Base-by-base conservation (phyloP, 2,797 vertebrate genomes). In the Sitta carolinensis region DNA sequence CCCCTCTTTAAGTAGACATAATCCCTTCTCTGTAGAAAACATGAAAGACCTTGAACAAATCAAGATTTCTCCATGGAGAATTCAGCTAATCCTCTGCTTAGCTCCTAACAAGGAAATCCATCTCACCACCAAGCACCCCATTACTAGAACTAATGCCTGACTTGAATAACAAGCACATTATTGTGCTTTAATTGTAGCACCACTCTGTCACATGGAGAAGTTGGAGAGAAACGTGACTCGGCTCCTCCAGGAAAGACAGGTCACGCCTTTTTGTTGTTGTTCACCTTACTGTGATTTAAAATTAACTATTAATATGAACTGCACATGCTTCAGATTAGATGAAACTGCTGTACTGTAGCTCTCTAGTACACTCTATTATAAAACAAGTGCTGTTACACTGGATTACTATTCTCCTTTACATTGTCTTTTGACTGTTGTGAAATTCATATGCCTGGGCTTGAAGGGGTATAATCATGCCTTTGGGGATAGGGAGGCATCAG, bases 11-110 rank as follows among this genome's bases (percentile, higher is more conserved):
- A 98, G 98, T 97, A 98, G 98, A 98, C 98, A 98, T 98, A 98
- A 98, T 98, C 98, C 98, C 97, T 98, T 98, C 98, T 98, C 98
- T 98, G 98, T 98, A 98, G 98, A 98, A 98, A 98, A 98, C 98
- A 98, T 98, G 98, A 98, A 98, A 98, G 98, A 98, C 98, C 98
- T 98, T 98, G 98, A 98, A 98, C 98, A 98, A 98, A 98, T 98
- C 98, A 98, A 98, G 98, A 98, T 98, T 98, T 98, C 98, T 98
- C 98, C 98, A 97, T 98, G 98, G 98, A 98, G 98, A 98, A 98
- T 98, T 98, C 97, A 97, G 98, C 97, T 98, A 98, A 98, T 98
- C 98, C 98, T 94, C 96, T 97, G 98, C 98, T 98, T 98, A 98
- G 98, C 98, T 98, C 97, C 98, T 98, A 98, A 98, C 98, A 98